These are phyloP conservation scores for Cassiopea xamachana DNA, from an alignment of 30 jellyfish, hydroid and myxozoan genomes.

Conservation along the genomic window DNA sequence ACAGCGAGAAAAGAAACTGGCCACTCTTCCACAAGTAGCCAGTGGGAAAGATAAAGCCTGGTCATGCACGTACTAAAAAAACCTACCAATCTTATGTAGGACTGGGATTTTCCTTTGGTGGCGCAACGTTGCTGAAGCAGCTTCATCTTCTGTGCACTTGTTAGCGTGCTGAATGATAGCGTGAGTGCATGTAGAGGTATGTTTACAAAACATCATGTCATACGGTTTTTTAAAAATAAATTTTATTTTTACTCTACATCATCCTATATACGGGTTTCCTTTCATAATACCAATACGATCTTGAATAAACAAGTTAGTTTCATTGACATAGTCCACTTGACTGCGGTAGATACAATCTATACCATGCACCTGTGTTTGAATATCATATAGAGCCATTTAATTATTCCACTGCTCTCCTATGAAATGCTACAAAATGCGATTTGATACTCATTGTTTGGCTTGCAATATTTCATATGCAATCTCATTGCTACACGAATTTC, in stretches of 20 bases:
- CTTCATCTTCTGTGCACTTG: too few relatives aligned
- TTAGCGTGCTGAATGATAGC: too few relatives aligned
- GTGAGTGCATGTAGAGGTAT: not conserved
- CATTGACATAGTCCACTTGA: not conserved
- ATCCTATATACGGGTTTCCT: not conserved
- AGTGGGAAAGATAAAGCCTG: too few relatives aligned
- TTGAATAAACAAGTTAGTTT: not conserved
- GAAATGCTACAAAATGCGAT: not conserved
- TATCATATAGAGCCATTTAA: not conserved
- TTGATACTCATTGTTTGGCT: not conserved
- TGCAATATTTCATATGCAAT: not conserved
- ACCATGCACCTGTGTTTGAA: not conserved
- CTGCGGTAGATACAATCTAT: not conserved
- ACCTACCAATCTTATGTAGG: too few relatives aligned
- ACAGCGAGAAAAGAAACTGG: too few relatives aligned
- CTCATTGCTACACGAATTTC: not conserved
- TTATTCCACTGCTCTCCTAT: not conserved
- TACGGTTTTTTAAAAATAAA: not conserved
- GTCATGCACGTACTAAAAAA: too few relatives aligned
- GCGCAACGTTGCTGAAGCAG: too few relatives aligned
- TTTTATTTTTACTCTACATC: not conserved
- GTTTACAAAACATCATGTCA: not conserved
- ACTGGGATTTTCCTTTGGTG: too few relatives aligned
- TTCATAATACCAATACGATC: not conserved
- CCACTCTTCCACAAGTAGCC: too few relatives aligned